A percentile compares a stretch with the other conserved stretches of the same genome.
Evolutionary conservation across 2,888 invertebrate genomes (phyloP).

Genomic region (Monopis laevigella): DNA sequence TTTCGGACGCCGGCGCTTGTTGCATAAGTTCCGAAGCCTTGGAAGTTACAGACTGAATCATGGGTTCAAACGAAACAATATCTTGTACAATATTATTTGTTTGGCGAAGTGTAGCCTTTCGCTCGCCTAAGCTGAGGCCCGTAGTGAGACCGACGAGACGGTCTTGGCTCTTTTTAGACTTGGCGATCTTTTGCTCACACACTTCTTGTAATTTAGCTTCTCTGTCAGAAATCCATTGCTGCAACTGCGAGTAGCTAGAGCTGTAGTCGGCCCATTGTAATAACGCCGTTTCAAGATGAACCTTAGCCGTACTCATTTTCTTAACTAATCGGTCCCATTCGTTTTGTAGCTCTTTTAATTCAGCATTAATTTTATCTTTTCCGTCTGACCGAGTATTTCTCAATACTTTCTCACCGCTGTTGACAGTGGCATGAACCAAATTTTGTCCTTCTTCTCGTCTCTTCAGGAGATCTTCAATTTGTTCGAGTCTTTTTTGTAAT

Average conservation of each 20-base stretch:
- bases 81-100: slow-evolving; percentile 96
- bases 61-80: slow-evolving; percentile 95
- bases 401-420: slow-evolving; percentile 89
- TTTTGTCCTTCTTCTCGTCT: slow-evolving; percentile 89
- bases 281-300: slow-evolving; percentile 87
- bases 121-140: slow-evolving; percentile 81
- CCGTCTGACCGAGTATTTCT: slow-evolving; percentile 90
- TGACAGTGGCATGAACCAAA: slow-evolving; percentile 85
- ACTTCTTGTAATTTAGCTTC: slow-evolving; percentile 93
- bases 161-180: slow-evolving; percentile 80
- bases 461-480: slow-evolving; percentile 81
- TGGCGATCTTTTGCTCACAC: slow-evolving; percentile 83
- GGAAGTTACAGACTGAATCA: slow-evolving; percentile 94
- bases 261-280: slow-evolving; percentile 97
- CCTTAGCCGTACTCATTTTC: slow-evolving; percentile 91
- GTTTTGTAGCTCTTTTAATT: slow-evolving; percentile 88
- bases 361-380: slow-evolving; percentile 84
- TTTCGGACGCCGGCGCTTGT: slow-evolving; percentile 90
- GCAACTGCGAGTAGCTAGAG: slow-evolving; percentile 89
- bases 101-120: slow-evolving; percentile 88
- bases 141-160: slow-evolving; percentile 75
- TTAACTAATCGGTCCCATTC: slow-evolving; percentile 93
- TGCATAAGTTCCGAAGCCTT: slow-evolving; percentile 94
- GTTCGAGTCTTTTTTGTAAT: slow-evolving; percentile 80
- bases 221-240: slow-evolving; percentile 94